Conservation (phyloP, 2,113 vertebrate genomes). For the Cynoglossus semilaevis region DNA sequence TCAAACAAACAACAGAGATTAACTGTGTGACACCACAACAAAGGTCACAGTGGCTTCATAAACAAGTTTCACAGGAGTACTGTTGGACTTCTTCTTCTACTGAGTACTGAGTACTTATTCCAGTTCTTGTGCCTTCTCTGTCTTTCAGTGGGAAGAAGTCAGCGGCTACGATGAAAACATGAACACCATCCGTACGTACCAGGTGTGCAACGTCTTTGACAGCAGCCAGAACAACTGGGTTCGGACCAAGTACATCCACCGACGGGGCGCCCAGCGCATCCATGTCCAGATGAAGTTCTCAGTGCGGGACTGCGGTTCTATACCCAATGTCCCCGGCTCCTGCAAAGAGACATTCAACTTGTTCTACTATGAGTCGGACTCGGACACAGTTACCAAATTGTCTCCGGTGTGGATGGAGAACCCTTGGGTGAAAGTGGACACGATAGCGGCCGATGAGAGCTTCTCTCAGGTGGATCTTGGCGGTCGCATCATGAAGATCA, state of each 20-base stretch:
- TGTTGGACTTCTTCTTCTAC: too few relatives aligned
- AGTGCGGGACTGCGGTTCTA: constrained; percentile 94
- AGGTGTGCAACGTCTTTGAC: constrained; percentile 95
- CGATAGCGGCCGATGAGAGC: constrained; percentile 93
- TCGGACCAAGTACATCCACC: constrained; percentile 87
- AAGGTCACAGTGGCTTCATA: too few relatives aligned
- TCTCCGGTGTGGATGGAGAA: constrained; percentile 96
- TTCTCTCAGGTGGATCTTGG: constrained; percentile 96
- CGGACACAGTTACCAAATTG: constrained; percentile 82
- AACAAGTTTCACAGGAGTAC: too few relatives aligned
- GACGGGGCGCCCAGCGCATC: constrained; percentile 88
- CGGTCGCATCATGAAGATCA: constrained; percentile 94
- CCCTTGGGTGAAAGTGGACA: constrained; percentile 96
- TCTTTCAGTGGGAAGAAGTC: constrained; percentile 92
- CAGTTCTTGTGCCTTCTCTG: background rate
- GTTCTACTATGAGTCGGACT: constrained; percentile 90
- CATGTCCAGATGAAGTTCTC: constrained; percentile 98
- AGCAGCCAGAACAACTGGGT: constrained; percentile 97
- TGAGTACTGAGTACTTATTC: background rate
- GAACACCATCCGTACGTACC: constrained; percentile 97
- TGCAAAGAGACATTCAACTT: constrained; percentile 98
- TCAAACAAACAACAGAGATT: too few relatives aligned
- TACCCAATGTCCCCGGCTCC: constrained; percentile 93
- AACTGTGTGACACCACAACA: too few relatives aligned
- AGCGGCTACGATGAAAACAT: constrained; percentile 97